Base-by-base conservation (phyloP, 1,140 invertebrate species). In the Camponotus floridanus region DNA sequence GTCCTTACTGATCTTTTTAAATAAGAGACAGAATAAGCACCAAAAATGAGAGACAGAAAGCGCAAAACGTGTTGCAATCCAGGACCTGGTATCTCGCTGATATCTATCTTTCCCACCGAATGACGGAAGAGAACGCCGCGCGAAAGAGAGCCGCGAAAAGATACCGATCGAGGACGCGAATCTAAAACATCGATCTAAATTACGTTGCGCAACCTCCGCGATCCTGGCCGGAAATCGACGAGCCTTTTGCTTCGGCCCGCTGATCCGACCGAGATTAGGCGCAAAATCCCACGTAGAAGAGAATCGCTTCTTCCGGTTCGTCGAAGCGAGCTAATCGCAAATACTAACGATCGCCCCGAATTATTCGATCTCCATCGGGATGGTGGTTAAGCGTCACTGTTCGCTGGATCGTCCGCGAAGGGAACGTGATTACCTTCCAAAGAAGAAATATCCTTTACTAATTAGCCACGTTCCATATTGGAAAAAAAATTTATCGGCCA, bases 101-200 rank as follows among this genome's bases (percentile, higher is more conserved):
- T 76, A 84, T 85, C 79, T 73, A 84, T 85, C 79, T 73, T 87
- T 73, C 78, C n/a, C 79, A 85, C 26, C 57, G 51, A 57, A 81
- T 65, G 71, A 73, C 78, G 70, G 85, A 88, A 81, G 21, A 80
- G 76, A 42, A 15, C 31, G 33, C 21, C 39, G 57, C 57, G 57
- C 73, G 81, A 76, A 55, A 67, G 51, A 79, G 31, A 68, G 67
- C 39, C 42, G 73, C 57, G 42, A 45, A 11, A 21, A 81, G 86
- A 88, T 86, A 83, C 9, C 71, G 64, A 88, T 88, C 88, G 59
- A 39, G 18, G 59, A 15, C 39, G 26, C 33, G 45, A 73, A 91
- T 90, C 86, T 86, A 84, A 83, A 90, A 84, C 78, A 88, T 88
- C 64, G 68, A 85, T 91, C 88, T 91, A 91, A 91, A 91, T 91